Percentiles rank a stretch among this genome's conserved stretches.
Conservation (phyloP, 2,888 invertebrate genomes). For the Cheilosia impressa region DNA sequence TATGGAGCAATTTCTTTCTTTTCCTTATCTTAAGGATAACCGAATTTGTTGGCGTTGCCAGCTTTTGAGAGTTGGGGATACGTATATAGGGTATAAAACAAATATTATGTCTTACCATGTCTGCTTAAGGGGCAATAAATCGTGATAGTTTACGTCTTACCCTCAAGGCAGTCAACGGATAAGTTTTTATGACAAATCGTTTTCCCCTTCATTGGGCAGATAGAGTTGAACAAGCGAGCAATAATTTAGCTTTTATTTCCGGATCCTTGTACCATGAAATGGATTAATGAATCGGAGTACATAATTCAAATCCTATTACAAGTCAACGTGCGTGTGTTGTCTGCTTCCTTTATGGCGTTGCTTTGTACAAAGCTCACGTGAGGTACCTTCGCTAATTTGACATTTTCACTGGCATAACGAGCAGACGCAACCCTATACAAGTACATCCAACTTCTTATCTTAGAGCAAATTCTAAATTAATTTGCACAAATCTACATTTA, state of each 20-base stretch:
- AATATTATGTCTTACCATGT: background rate
- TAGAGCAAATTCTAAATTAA: conserved; percentile 8
- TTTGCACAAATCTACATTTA: background rate
- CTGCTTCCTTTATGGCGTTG: background rate
- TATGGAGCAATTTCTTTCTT: too few species aligned
- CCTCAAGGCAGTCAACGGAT: background rate
- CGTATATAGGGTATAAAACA: background rate
- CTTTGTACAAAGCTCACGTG: too few species aligned
- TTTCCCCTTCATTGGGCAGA: background rate
- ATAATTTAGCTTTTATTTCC: background rate
- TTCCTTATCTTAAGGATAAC: too few species aligned
- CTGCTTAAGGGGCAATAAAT: background rate
- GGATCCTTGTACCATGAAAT: background rate
- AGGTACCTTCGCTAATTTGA: background rate
- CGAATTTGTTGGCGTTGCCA: too few species aligned
- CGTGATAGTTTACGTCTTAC: background rate
- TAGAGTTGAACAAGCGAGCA: background rate
- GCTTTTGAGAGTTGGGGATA: background rate
- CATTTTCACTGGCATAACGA: background rate
- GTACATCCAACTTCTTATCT: background rate
- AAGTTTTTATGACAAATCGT: background rate
- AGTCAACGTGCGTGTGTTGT: background rate
- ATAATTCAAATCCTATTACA: background rate
- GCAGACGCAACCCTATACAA: background rate
- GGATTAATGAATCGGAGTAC: background rate